Evolutionary conservation across 2,888 invertebrate species (phyloP).

Genomic region (Dolomedes plantarius): DNA sequence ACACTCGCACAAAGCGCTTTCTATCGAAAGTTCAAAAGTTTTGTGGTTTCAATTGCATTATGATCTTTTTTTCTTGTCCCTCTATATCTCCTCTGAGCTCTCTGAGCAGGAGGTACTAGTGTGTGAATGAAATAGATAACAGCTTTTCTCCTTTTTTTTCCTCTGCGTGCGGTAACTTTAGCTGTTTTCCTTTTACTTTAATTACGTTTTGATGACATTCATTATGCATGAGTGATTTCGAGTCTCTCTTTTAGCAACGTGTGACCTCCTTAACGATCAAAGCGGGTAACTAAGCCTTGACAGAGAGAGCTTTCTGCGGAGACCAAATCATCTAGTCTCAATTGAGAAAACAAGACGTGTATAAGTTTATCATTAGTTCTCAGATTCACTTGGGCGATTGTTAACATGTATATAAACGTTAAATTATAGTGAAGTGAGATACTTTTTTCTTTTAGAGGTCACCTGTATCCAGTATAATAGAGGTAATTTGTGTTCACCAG

Average conservation of each 20-base stretch:
- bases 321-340: too few species aligned
- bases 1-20: constrained; percentile 3
- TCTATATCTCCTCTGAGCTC: not conserved
- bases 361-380: too few species aligned
- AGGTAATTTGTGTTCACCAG: too few species aligned
- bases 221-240: not conserved
- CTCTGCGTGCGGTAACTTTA: not conserved
- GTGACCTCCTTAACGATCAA: not conserved
- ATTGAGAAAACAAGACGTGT: too few species aligned
- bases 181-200: constrained; percentile 2
- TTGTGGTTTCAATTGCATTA: constrained; percentile 9
- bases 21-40: constrained; percentile 14
- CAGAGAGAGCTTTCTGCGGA: too few species aligned
- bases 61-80: not conserved
- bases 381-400: too few species aligned
- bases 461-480: too few species aligned
- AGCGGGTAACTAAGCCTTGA: too few species aligned
- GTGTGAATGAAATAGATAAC: constrained; percentile 4
- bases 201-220: not conserved
- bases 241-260: not conserved
- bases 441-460: too few species aligned
- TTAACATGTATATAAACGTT: too few species aligned
- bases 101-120: not conserved
- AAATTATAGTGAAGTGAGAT: too few species aligned
- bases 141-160: not conserved